Conservation (phyloP, 2,113 vertebrate species). For the Motacilla alba region DNA sequence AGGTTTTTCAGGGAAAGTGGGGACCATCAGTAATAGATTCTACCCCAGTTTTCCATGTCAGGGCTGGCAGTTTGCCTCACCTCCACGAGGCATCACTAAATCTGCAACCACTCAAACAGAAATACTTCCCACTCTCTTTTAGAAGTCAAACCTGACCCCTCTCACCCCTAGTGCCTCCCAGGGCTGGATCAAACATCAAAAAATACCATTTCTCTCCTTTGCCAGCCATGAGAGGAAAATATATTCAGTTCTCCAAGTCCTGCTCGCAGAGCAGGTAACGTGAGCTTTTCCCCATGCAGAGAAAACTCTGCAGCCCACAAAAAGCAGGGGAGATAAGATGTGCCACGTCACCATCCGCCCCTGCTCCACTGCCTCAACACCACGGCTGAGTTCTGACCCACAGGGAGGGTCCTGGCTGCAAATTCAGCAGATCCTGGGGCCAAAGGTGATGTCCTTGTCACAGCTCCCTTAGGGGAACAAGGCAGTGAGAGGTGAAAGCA, state of each 20-base stretch:
- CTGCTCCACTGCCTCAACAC: too few relatives aligned
- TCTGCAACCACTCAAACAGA: background rate
- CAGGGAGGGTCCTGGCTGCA: background rate
- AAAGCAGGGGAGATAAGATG: background rate
- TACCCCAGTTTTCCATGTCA: background rate
- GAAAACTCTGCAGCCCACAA: background rate
- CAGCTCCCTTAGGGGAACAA: background rate
- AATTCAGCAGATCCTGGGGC: background rate
- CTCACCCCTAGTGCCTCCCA: background rate
- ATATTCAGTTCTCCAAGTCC: background rate
- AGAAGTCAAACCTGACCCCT: background rate
- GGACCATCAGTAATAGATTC: background rate
- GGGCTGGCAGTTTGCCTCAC: background rate
- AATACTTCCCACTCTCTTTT: background rate
- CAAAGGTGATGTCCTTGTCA: background rate
- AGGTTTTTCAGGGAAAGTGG: background rate
- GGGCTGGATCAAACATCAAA: background rate
- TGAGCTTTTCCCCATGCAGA: background rate
- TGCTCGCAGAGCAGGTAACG: background rate
- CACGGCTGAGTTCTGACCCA: accelerated
- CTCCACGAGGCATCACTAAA: background rate
- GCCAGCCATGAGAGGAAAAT: background rate
- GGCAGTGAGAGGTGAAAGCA: background rate
- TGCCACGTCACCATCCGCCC: background rate
- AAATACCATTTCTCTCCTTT: background rate